Base-by-base conservation (phyloP, 2,113 vertebrate species). In the Colinus virginianus region DNA sequence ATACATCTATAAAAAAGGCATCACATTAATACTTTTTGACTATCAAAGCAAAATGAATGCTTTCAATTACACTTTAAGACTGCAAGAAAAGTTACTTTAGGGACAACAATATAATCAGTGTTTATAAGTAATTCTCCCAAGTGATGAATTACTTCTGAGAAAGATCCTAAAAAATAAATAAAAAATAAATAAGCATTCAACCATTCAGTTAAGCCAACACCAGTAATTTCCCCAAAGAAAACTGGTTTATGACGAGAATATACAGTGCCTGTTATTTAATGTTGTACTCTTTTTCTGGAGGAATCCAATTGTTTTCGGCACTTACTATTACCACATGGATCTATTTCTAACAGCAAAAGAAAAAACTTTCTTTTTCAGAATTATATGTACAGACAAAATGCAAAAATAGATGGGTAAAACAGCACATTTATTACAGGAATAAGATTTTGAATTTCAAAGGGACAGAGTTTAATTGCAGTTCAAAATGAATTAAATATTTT, bases 221-320 rank as follows among this genome's bases (percentile, higher is more conserved):
- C 46, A 76, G 34, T 62, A 90, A 95, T 91, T 84, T 96, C 55
- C 87, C 94, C 83, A 90, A 81, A 94, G 90, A 96, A 94, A 91
- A 64, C 8, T 36, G 15, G 25, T 20, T 9, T 43, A 59, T 87
- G 51, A 88, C 8, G 78, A 91, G 84, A 88, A 86, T 42, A 71
- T 45, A 46, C 30, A 46, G 9, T 67, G 46, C 82, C 84, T 66
- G 79, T 85, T 95, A 88, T 78, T 90, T 87, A 63, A 19, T 28
- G 38, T 63, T 40, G 38, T 63, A 40, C 28, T 63, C 38, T 40
- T 90, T 90, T 30, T 74, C 40, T 43, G 38, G 49, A 87, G 83
- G 96, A 96, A 89, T 49, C 49, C 69, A 86, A 49, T 23, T 81
- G 74, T 7, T 78, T 82, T 77, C 56, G 87, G 67, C 66, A 77